These are phyloP conservation scores for Pterois miles DNA, from an alignment of 2,797 vertebrate genomes.

Conservation along the genomic window DNA sequence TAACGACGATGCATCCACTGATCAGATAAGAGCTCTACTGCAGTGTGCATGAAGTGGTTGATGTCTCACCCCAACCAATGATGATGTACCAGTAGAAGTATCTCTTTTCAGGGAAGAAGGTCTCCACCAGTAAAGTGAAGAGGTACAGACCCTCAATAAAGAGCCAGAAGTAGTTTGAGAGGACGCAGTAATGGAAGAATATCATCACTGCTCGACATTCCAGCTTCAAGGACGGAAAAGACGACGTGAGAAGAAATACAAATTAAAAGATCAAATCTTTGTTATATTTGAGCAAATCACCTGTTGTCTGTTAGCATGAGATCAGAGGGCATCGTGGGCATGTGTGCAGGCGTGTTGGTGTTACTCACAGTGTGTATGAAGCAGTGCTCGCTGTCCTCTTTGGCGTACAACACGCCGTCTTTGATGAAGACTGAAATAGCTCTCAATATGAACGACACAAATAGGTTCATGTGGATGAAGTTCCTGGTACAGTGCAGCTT, in stretches of 20 bases:
- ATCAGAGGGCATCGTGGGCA: background rate
- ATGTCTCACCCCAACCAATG: conserved; percentile 93
- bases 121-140: conserved; percentile 95
- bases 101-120: conserved; percentile 95
- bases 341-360: background rate
- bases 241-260: background rate
- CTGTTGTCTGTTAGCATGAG: background rate
- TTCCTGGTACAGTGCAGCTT: conserved; percentile 97
- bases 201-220: conserved; percentile 95
- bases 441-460: conserved; percentile 95
- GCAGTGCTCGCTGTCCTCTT: conserved; percentile 93
- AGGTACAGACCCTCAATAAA: conserved; percentile 98
- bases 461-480: conserved; percentile 99
- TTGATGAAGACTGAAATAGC: conserved; percentile 98
- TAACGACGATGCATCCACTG: background rate
- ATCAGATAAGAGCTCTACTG: background rate
- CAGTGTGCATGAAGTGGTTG: background rate
- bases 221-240: conserved; percentile 78
- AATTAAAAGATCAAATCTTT: background rate
- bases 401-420: conserved; percentile 92
- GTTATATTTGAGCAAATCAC: background rate
- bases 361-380: conserved; percentile 90
- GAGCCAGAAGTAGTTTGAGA: conserved; percentile 99
- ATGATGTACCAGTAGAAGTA: conserved; percentile 99
- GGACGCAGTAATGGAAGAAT: conserved; percentile 98